Evolutionary conservation across 1,140 invertebrate species (phyloP).

Genomic region (Eufriesea mexicana): DNA sequence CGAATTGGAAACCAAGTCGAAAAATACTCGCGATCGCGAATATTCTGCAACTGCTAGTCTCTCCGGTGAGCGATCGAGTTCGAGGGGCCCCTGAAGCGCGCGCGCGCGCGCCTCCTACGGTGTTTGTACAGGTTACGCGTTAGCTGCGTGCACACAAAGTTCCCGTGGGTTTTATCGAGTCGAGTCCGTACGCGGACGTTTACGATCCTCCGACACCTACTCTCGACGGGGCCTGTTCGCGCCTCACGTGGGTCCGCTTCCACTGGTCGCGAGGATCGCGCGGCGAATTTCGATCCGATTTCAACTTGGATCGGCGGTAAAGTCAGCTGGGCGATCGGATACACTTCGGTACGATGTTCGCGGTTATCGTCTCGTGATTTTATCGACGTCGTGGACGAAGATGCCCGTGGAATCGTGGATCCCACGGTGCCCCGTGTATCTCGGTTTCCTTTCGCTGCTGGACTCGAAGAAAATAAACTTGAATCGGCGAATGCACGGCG

Average conservation of each 20-base stretch:
- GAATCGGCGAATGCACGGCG: too few species aligned
- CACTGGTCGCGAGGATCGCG: constrained; percentile 19
- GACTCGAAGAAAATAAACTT: background rate
- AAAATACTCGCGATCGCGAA: too few species aligned
- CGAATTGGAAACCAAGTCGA: too few species aligned
- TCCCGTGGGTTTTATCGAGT: constrained; percentile 67
- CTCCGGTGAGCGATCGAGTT: background rate
- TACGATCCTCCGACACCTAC: constrained; percentile 69
- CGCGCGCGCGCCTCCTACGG: constrained; percentile 25
- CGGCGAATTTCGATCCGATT: background rate
- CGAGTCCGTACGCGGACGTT: constrained; percentile 51
- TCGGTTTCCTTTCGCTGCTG: too few species aligned
- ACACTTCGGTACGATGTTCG: too few species aligned
- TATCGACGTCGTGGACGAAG: too few species aligned
- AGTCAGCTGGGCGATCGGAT: too few species aligned
- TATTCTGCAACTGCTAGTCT: too few species aligned
- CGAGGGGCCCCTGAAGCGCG: background rate
- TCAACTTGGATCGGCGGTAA: background rate
- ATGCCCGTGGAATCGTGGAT: too few species aligned
- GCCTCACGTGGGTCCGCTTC: constrained; percentile 41
- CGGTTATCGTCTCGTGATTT: too few species aligned
- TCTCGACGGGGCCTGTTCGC: constrained; percentile 26
- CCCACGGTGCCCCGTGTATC: too few species aligned
- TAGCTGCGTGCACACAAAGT: constrained; percentile 36
- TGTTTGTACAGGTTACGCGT: constrained; percentile 48